A percentile compares a stretch with the other conserved stretches of the same genome.
Conservation (phyloP, 2,888 invertebrate species). For the Druceiella hillmani region DNA sequence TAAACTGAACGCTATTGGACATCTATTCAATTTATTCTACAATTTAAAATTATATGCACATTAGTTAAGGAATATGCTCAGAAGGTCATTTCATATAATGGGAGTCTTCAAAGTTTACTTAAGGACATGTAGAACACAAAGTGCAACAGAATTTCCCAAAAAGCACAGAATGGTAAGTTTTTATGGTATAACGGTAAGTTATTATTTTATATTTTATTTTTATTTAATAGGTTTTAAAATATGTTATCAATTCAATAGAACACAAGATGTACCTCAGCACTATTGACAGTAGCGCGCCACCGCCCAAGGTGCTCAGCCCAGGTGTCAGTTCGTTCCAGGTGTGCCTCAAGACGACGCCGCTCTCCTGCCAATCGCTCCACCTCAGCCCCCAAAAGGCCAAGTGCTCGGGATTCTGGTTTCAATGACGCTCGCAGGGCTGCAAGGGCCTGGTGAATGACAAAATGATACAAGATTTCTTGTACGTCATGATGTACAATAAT, state of each 20-base stretch:
- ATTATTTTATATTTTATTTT: conserved; percentile 2
- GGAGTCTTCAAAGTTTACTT: too few species aligned
- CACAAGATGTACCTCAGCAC: conserved; percentile 69
- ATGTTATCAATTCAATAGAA: too few species aligned
- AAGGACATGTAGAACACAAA: too few species aligned
- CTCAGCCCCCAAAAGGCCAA: conserved; percentile 74
- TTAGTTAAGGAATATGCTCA: too few species aligned
- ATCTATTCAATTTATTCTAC: too few species aligned
- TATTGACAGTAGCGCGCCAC: conserved; percentile 83
- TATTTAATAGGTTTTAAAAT: background rate
- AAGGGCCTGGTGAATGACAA: conserved; percentile 51
- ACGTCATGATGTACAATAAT: conserved; percentile 76
- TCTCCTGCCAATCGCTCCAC: conserved; percentile 79
- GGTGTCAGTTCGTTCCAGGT: conserved; percentile 77
- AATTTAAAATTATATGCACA: too few species aligned
- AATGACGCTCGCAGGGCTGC: conserved; percentile 77
- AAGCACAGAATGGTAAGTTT: too few species aligned
- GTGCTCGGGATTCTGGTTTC: conserved; percentile 77
- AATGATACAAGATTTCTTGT: conserved; percentile 26
- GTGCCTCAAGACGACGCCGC: conserved; percentile 75
- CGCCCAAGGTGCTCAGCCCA: conserved; percentile 87
- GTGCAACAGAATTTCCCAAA: too few species aligned
- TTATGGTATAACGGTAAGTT: too few species aligned
- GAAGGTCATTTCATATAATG: too few species aligned
- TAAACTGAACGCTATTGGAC: too few species aligned